Base-by-base conservation (phyloP, 2,113 vertebrate genomes). In the Pavo muticus region DNA sequence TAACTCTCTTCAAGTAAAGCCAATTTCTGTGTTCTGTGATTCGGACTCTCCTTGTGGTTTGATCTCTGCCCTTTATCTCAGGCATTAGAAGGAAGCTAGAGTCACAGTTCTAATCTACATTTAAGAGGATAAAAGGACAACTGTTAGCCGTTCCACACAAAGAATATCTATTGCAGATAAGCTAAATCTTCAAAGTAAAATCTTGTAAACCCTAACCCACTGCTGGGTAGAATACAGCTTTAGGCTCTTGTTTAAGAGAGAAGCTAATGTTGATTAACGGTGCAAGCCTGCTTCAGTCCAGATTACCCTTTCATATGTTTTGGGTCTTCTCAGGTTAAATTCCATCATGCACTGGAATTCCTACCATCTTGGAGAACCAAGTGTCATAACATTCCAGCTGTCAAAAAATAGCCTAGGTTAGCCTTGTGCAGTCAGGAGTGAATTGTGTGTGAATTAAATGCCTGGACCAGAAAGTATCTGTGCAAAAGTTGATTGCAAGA, bases 101-200 rank as follows among this genome's bases (percentile, higher is more conserved):
- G 52, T 52, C 61, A 84, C 42, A 65, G 29, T 44, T 91, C 27
- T 81, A 93, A 84, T 86, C 47, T 88, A 75, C 90, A 63, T 42
- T 83, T 84, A 79, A 4, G 4, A 75, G 75, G 61, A 86, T 27
- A 86, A 63, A 74, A 59, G 88, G 68, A 83, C 35, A 83, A 86
- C 76, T 77, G 44, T 40, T 80, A 48, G 24, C 69, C 88, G 23
- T 52, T 95, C 42, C 60, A 42, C 39, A 50, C 2, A 76, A 11
- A 77, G 32, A 64, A 39, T 52, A 69, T 32, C 25, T 60, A 70
- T 7, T 39, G 50, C 45, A 91, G 82, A 88, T 87, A 91, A 88
- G 57, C 24, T 75, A 61, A 84, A 84, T 59, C 73, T 96, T 95
- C 68, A 83, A 84, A 93, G 72, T 57, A 44, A 88, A 91, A 45